Evolutionary conservation across 2,797 vertebrate species (phyloP), one percentile per base, ranked within the genome.

Genomic region (Limnodromus scolopaceus): DNA sequence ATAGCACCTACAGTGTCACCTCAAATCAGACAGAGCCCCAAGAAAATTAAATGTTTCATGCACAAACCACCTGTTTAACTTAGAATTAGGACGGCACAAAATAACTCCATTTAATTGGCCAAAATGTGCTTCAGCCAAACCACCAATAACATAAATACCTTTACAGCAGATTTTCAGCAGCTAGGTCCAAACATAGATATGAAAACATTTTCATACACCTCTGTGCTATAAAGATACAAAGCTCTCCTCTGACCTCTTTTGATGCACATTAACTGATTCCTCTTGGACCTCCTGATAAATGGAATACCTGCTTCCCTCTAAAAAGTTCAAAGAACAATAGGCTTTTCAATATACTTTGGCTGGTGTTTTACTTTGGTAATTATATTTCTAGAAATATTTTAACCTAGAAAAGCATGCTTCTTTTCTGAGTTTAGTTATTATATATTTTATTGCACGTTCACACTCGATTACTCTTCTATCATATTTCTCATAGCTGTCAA

Each of bases 91-190:
- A 80, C 2, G 1, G 66, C 83, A 85, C 65, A 70, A 95, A 97
- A 51, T 61, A 87, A 87, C 79, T 89, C n/a, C 3, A 36, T 85
- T 91, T 87, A 95, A 90, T 94, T 89, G 88, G 63, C 46, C 84
- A 85, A 96, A 68, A 66, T 25, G 63, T 58, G 77, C 66, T 87
- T 97, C 91, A 93, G 92, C 93, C 91, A 97, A 94, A 95, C 89
- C 68, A 77, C 63, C 58, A 57, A 79, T 61, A 82, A 87, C 16
- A 9, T 74, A 94, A 96, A 95, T 79, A 96, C 23, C 71, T 85
- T 72, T 57, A 32, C 10, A 18, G 65, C 78, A 80, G 69, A 82
- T 53, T 70, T 81, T 58, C n/a, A 66, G 58, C 30, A 70, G 55
- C 54, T 60, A 94, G 24, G 34, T 83, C 65, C 36, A 51, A 89